phyloP scores from a whole-genome alignment of 2,113 vertebrate species.

The Strigops habroptila region DNA sequence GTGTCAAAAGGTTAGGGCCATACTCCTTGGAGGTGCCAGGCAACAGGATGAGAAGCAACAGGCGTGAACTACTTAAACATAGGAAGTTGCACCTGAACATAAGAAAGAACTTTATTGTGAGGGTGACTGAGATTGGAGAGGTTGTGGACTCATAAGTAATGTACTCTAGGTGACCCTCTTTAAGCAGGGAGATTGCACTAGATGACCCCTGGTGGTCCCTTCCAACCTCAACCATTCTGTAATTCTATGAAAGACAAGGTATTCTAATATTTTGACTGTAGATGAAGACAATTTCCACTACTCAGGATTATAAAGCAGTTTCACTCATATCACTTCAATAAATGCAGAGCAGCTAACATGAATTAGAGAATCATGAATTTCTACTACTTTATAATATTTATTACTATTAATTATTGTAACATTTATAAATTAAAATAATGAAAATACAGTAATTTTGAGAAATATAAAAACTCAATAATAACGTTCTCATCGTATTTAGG shows the following conservation, averaged over 20 bases:
- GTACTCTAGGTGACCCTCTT: not conserved
- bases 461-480: too few species aligned
- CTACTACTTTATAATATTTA: not conserved
- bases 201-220: not conserved
- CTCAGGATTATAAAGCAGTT: not conserved
- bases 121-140: not conserved
- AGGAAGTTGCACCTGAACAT: not conserved
- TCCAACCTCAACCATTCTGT: not conserved
- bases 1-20: not conserved
- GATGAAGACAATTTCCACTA: not conserved
- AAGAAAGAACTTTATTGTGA: not conserved
- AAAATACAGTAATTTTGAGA: not conserved
- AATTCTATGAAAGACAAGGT: not conserved
- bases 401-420: not conserved
- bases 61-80: not conserved
- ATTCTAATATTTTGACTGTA: not conserved
- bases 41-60: not conserved
- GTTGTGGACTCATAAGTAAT: not conserved
- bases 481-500: not conserved
- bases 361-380: not conserved
- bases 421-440: not conserved
- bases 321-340: not conserved
- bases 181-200: not conserved
- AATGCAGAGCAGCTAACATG: not conserved
- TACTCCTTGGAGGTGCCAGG: not conserved